Conservation (phyloP, 2,797 vertebrate species). For the Ispidina picta region DNA sequence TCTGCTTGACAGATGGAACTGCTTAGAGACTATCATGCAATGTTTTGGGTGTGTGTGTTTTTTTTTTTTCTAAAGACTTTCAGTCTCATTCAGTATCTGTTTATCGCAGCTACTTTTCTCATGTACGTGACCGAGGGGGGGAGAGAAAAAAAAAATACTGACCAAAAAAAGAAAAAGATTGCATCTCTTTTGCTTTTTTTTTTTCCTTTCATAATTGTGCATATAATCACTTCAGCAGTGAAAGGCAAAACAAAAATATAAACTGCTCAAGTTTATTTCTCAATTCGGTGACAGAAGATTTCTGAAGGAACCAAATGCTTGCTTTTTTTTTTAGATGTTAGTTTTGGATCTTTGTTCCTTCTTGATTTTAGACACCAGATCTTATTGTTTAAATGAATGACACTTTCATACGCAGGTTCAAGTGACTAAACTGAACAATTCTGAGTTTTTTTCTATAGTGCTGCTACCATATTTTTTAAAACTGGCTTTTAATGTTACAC, state of each 20-base stretch:
- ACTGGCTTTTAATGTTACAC: neutral
- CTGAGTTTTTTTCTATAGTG: neutral
- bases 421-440: neutral
- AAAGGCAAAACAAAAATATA: slow-evolving; percentile 37
- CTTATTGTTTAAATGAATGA: slow-evolving; percentile 25
- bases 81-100: slow-evolving; percentile 84
- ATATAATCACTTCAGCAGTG: slow-evolving; percentile 12
- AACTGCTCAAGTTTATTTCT: slow-evolving; percentile 15
- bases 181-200: neutral
- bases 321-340: neutral
- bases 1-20: slow-evolving; percentile 96
- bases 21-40: slow-evolving; percentile 95
- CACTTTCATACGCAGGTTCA: slow-evolving; percentile 6
- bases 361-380: slow-evolving; percentile 46
- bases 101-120: slow-evolving; percentile 82
- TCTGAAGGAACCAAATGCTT: slow-evolving; percentile 30
- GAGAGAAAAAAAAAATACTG: neutral
- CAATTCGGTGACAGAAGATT: neutral
- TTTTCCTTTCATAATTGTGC: neutral
- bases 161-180: neutral
- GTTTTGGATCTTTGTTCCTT: neutral
- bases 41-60: slow-evolving; percentile 77
- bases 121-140: slow-evolving; percentile 67
- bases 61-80: slow-evolving; percentile 61
- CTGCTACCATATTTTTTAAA: neutral